A percentile compares a stretch with the other conserved stretches of the same genome.
Conservation (phyloP, 2,797 vertebrate species). For the Champsocephalus esox region DNA sequence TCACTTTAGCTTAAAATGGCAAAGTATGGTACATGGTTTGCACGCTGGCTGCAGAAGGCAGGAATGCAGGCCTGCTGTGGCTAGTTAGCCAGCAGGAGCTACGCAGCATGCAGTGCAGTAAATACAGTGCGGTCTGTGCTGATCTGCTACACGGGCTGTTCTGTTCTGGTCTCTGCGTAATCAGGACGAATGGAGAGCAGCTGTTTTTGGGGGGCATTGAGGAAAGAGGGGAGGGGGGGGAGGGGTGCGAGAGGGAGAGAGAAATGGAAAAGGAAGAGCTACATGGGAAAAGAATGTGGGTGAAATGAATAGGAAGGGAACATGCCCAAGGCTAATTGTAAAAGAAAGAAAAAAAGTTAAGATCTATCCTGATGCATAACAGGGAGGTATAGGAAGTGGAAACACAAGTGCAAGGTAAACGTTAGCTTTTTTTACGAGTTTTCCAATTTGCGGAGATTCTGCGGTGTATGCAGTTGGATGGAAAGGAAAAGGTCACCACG, state of each 20-base stretch:
- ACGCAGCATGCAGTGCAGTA: slow-evolving; percentile 64
- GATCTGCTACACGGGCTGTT: slow-evolving; percentile 61
- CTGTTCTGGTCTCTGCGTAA: slow-evolving; percentile 72
- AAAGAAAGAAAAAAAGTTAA: not conserved
- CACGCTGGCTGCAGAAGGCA: slow-evolving; percentile 65
- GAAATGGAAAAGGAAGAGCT: slow-evolving; percentile 42
- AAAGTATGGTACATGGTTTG: slow-evolving; percentile 37
- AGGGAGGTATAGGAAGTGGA: slow-evolving; percentile 11
- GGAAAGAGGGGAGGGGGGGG: slow-evolving; percentile 16
- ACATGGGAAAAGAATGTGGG: slow-evolving; percentile 70
- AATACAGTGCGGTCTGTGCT: slow-evolving; percentile 68
- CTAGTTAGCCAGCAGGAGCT: slow-evolving; percentile 71
- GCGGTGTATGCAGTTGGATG: not conserved
- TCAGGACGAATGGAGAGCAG: slow-evolving; percentile 79
- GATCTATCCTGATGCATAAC: slow-evolving; percentile 10
- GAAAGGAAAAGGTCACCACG: slow-evolving; percentile 33
- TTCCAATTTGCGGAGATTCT: slow-evolving; percentile 11
- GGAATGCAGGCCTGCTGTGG: slow-evolving; percentile 80
- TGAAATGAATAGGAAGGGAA: slow-evolving; percentile 67
- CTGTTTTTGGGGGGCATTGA: slow-evolving; percentile 55
- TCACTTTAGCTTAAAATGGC: slow-evolving; percentile 41
- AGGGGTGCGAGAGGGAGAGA: slow-evolving; percentile 10
- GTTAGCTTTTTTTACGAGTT: not conserved
- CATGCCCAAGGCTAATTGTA: slow-evolving; percentile 56
- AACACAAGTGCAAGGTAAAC: slow-evolving; percentile 32